Evolutionary conservation across 2,113 vertebrate species (phyloP).

Genomic region (Heloderma charlesbogerti): DNA sequence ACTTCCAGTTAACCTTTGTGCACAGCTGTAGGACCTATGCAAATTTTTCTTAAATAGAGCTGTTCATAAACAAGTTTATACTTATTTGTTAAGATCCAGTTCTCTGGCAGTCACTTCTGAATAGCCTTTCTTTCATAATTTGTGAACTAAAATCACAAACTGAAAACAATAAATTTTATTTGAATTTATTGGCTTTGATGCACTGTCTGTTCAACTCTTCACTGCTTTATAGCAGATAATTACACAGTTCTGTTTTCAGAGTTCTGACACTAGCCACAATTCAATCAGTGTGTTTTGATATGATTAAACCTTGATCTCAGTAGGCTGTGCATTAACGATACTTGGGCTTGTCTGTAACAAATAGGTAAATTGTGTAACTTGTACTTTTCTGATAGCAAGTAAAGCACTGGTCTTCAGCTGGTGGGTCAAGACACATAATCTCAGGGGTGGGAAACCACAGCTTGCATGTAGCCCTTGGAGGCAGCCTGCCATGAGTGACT

Average conservation of each 20-base stretch:
- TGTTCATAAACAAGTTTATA: conserved; percentile 57
- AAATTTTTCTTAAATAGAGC: conserved; percentile 66
- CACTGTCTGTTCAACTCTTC: conserved; percentile 41
- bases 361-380: neutral
- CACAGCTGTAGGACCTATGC: conserved; percentile 72
- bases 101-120: conserved; percentile 69
- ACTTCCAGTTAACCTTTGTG: conserved; percentile 42
- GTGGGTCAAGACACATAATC: neutral
- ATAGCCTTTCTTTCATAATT: conserved; percentile 68
- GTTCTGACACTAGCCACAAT: neutral
- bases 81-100: conserved; percentile 62
- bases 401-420: neutral
- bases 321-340: neutral
- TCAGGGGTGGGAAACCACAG: no score
- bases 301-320: neutral
- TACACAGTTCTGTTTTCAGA: neutral
- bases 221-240: neutral
- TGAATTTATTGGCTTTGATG: conserved; percentile 56
- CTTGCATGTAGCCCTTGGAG: no score
- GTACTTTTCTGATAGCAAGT: neutral
- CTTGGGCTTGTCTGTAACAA: neutral
- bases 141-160: conserved; percentile 52
- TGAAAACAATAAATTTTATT: conserved; percentile 65
- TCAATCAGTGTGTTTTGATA: neutral
- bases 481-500: no score